These are phyloP conservation scores for Aspidoscelis tigris DNA, from an alignment of 2,113 vertebrate species.

Conservation along the genomic window DNA sequence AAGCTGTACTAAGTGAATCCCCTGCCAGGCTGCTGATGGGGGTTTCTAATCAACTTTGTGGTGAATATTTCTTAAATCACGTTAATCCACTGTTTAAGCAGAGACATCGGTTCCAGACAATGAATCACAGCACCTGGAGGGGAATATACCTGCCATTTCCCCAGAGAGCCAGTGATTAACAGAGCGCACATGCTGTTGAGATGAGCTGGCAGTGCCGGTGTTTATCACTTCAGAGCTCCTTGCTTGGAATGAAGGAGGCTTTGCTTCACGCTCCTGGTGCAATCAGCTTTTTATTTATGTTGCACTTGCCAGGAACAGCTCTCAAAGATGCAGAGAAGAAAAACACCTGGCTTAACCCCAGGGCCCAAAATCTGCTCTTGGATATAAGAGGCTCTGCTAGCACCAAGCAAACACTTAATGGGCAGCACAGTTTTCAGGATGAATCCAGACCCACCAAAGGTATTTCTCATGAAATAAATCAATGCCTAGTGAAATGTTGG, in stretches of 20 bases:
- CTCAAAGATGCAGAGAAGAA: constrained; percentile 49
- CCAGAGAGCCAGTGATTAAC: constrained; percentile 64
- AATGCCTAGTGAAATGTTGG: not conserved
- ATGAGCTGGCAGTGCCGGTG: constrained; percentile 45
- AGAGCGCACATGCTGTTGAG: constrained; percentile 48
- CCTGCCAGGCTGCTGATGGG: constrained; percentile 64
- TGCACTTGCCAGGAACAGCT: constrained; percentile 38
- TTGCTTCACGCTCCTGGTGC: constrained; percentile 49
- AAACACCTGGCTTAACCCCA: constrained; percentile 52
- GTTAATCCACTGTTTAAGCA: constrained; percentile 68
- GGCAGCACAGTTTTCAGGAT: not conserved
- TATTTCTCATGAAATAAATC: constrained; percentile 1
- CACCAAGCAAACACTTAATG: constrained; percentile 9
- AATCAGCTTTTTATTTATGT: constrained; percentile 72
- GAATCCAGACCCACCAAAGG: constrained; percentile 23
- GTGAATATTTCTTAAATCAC: constrained; percentile 72
- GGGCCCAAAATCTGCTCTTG: constrained; percentile 43
- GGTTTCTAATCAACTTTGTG: constrained; percentile 73
- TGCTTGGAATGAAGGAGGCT: constrained; percentile 49
- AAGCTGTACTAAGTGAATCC: constrained; percentile 56
- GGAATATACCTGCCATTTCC: constrained; percentile 62
- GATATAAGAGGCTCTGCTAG: constrained; percentile 28
- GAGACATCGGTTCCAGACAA: constrained; percentile 69
- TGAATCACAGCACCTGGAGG: constrained; percentile 67
- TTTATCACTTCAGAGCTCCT: constrained; percentile 63